These are phyloP conservation scores for Borostomias antarcticus DNA, from an alignment of 2,797 vertebrate species.

Conservation along the genomic window DNA sequence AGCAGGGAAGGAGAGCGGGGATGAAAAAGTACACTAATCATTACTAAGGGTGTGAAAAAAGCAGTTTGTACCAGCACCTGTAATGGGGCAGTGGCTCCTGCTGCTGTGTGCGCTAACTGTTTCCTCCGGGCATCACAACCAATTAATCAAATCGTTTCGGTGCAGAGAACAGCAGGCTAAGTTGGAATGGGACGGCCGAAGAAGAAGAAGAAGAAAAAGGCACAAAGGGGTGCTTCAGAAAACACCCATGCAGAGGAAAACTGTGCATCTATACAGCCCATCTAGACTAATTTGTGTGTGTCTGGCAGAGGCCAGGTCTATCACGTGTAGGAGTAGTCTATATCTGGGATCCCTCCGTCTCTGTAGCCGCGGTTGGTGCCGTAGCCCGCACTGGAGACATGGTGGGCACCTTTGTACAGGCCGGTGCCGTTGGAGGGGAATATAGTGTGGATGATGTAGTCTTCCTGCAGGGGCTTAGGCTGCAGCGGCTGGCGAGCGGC, in stretches of 20 bases:
- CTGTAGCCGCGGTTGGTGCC: slow-evolving; percentile 90
- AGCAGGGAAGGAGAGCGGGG: slow-evolving; percentile 58
- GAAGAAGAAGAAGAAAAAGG: slow-evolving; percentile 61
- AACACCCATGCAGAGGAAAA: slow-evolving; percentile 75
- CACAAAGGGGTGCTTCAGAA: slow-evolving; percentile 81
- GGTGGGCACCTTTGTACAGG: slow-evolving; percentile 85
- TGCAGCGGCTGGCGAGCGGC: slow-evolving; percentile 76
- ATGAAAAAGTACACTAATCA: slow-evolving; percentile 68
- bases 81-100: slow-evolving; percentile 56
- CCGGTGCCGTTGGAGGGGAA: slow-evolving; percentile 92
- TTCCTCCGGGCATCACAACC: slow-evolving; percentile 65
- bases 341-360: slow-evolving; percentile 90
- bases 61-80: slow-evolving; percentile 72
- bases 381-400: slow-evolving; percentile 82
- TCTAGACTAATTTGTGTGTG: slow-evolving; percentile 69
- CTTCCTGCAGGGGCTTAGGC: slow-evolving; percentile 85
- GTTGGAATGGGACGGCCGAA: slow-evolving; percentile 83
- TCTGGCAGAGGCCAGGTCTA: slow-evolving; percentile 67
- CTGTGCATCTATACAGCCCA: slow-evolving; percentile 82
- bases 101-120: slow-evolving; percentile 66
- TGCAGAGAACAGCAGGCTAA: slow-evolving; percentile 72
- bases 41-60: slow-evolving; percentile 73
- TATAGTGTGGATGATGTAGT: slow-evolving; percentile 94
- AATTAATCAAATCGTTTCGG: slow-evolving; percentile 68
- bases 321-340: slow-evolving; percentile 94